A percentile compares a stretch with the other conserved stretches of the same genome.
These are phyloP conservation scores for Scortum barcoo DNA, from an alignment of 2,113 vertebrate species.

Conservation along the genomic window DNA sequence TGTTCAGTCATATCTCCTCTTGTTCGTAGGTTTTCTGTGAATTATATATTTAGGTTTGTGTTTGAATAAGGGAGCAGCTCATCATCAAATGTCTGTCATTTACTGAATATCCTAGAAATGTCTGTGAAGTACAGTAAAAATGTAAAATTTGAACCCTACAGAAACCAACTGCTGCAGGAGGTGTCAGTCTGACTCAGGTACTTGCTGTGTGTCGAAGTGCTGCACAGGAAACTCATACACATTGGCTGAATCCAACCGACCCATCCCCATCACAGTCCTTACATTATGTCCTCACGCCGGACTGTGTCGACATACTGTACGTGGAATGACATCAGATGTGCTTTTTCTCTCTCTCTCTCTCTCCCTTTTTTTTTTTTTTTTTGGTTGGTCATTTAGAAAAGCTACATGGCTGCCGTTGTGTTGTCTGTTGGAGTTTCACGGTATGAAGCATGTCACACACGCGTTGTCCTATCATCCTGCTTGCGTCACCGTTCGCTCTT, in stretches of 20 bases:
- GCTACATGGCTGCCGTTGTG: slow-evolving; percentile 68
- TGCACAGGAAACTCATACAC: slow-evolving; percentile 64
- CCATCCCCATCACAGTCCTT: slow-evolving; percentile 57
- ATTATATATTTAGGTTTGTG: slow-evolving; percentile 18
- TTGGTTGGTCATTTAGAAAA: slow-evolving; percentile 50
- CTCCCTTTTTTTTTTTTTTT: no score
- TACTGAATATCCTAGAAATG: slow-evolving; percentile 59
- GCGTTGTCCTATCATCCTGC: slow-evolving; percentile 49
- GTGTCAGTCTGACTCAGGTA: slow-evolving; percentile 87
- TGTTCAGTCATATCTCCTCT: slow-evolving; percentile 7
- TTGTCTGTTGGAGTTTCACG: slow-evolving; percentile 56
- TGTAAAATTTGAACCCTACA: slow-evolving; percentile 86
- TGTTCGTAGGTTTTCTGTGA: slow-evolving; percentile 1
- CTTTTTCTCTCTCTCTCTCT: no score
- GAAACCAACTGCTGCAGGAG: slow-evolving; percentile 86
- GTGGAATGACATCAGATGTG: slow-evolving; percentile 53
- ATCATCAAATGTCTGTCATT: slow-evolving; percentile 45
- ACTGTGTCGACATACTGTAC: slow-evolving; percentile 36
- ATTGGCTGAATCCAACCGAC: slow-evolving; percentile 56
- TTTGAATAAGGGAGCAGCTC: background rate
- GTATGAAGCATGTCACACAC: slow-evolving; percentile 68
- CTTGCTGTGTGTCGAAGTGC: slow-evolving; percentile 73
- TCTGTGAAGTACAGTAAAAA: slow-evolving; percentile 80
- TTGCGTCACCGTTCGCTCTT: slow-evolving; percentile 41
- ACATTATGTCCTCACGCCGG: slow-evolving; percentile 34